These are phyloP conservation scores for Trinectes maculatus DNA, from an alignment of 2,113 vertebrate genomes.

Conservation along the genomic window DNA sequence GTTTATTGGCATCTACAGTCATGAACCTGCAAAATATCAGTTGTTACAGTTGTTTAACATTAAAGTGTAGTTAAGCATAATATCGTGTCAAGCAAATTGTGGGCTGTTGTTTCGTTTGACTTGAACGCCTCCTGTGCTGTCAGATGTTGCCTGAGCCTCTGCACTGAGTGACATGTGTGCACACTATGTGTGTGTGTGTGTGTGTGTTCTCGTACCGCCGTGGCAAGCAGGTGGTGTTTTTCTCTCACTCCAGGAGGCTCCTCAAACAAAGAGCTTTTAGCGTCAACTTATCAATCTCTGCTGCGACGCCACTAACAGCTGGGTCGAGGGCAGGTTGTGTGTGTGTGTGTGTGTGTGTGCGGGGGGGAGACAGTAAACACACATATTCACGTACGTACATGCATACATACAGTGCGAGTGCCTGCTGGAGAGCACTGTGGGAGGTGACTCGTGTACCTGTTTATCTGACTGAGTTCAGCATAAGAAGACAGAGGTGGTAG, in stretches of 20 bases:
- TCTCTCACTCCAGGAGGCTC: constrained; percentile 74
- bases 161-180: constrained; percentile 31
- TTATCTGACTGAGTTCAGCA: constrained; percentile 41
- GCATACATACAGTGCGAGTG: constrained; percentile 17
- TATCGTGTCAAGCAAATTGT: constrained; percentile 8
- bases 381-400: neutral
- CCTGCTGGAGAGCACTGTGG: constrained; percentile 36
- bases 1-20: neutral
- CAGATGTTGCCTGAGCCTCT: constrained; percentile 19
- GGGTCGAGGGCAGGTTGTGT: constrained; percentile 50
- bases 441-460: constrained; percentile 45
- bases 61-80: neutral
- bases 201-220: constrained; percentile 39
- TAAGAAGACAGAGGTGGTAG: constrained; percentile 36
- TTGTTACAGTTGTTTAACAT: neutral
- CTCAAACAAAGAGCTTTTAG: constrained; percentile 77
- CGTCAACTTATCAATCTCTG: constrained; percentile 75
- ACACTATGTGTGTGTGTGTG: constrained; percentile 7
- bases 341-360: too few relatives aligned
- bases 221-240: constrained; percentile 75
- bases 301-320: constrained; percentile 62
- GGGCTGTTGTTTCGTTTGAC: constrained; percentile 16
- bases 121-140: constrained; percentile 19
- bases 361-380: constrained; percentile 26
- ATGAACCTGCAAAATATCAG: neutral